Conservation (phyloP, 2,888 invertebrate genomes). For the Acrocera orbiculus region DNA sequence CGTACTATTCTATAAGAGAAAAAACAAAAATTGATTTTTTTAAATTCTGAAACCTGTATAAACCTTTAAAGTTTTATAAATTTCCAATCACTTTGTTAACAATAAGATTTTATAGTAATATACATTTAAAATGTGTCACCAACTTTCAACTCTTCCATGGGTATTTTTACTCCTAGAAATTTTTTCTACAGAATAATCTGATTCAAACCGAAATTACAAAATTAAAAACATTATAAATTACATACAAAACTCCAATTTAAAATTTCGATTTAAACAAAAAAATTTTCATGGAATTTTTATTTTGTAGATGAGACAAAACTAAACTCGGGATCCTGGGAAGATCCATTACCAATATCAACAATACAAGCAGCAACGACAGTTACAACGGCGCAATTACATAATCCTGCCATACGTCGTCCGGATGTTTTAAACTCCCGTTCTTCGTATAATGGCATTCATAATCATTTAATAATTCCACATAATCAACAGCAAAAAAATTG, state of each 20-base stretch:
- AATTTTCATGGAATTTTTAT: slow-evolving; percentile 13
- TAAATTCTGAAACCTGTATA: too few relatives aligned
- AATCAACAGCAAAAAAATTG: slow-evolving; percentile 28
- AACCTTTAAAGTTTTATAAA: too few relatives aligned
- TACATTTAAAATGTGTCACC: too few relatives aligned
- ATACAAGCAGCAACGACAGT: slow-evolving; percentile 18
- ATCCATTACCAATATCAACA: slow-evolving; percentile 29
- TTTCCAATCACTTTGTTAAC: too few relatives aligned
- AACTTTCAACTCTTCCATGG: too few relatives aligned
- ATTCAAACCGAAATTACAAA: not conserved
- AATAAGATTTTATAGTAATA: too few relatives aligned
- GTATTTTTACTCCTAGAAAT: slow-evolving; percentile 1
- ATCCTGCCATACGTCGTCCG: slow-evolving; percentile 21
- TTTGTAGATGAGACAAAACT: slow-evolving; percentile 59
- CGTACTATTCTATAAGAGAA: too few relatives aligned
- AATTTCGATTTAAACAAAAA: not conserved
- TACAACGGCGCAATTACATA: slow-evolving; percentile 26
- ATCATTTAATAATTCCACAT: slow-evolving; percentile 21
- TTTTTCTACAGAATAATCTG: not conserved
- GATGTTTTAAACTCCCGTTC: slow-evolving; percentile 18
- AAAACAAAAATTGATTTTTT: too few relatives aligned
- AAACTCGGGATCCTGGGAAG: slow-evolving; percentile 63
- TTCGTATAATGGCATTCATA: slow-evolving; percentile 17
- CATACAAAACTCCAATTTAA: not conserved
- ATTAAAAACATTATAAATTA: not conserved